Evolutionary conservation across 1,140 invertebrate species (phyloP).

Genomic region (Chlorops oryzae): DNA sequence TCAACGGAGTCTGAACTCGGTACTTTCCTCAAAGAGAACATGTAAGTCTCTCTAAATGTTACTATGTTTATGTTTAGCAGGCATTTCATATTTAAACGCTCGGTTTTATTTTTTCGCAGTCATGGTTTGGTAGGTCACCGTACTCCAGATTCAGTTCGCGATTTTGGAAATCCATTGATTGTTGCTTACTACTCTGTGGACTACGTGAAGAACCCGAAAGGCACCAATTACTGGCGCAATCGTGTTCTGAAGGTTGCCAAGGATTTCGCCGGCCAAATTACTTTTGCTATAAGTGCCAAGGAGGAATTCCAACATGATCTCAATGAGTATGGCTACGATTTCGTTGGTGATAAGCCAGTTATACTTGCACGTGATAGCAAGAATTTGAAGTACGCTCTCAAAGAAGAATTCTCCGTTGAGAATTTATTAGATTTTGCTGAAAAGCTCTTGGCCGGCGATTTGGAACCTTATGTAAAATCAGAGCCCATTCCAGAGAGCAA

Average conservation of each 20-base stretch:
- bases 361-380: conserved; percentile 74
- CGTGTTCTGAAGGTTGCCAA: conserved; percentile 92
- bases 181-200: conserved; percentile 93
- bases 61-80: background rate
- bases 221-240: conserved; percentile 99
- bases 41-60: conserved; percentile 58
- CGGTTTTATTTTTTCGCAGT: conserved; percentile 52
- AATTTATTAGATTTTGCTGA: conserved; percentile 83
- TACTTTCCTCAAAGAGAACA: conserved; percentile 76
- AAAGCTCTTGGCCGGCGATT: conserved; percentile 71
- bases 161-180: conserved; percentile 85
- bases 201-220: conserved; percentile 94
- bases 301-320: conserved; percentile 91
- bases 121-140: conserved; percentile 89
- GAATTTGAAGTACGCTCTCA: conserved; percentile 86
- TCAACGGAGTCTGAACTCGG: conserved; percentile 64
- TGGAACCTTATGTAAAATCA: conserved; percentile 93
- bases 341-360: conserved; percentile 83
- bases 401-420: conserved; percentile 87
- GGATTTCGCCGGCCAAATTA: conserved; percentile 68
- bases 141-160: conserved; percentile 71
- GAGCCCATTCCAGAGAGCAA: conserved; percentile 86
- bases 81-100: background rate
- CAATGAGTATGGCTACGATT: conserved; percentile 89
- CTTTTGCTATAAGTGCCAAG: conserved; percentile 86